Evolutionary conservation across 2,888 invertebrate species (phyloP), one percentile per base, ranked within the genome.

Genomic region (Andrena dorsata): DNA sequence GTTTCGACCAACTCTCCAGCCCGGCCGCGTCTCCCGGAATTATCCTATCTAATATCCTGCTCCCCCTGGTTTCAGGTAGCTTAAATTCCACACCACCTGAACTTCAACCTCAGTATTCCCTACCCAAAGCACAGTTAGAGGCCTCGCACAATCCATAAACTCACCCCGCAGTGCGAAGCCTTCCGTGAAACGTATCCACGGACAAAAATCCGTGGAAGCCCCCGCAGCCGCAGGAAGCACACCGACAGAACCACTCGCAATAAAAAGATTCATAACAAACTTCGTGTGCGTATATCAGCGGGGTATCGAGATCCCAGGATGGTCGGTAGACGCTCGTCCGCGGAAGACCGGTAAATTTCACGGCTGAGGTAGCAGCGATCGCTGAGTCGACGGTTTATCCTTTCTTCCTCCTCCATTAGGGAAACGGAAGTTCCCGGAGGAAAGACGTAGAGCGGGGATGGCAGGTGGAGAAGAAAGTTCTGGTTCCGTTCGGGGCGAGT

Each of bases 331-430:
- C 8, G 32, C 4, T 7, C 30, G 30, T 35, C 71, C 51, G 61
- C 80, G 53, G 65, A 41, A 61, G 79, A 66, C 41, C 63, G 64
- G 70, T 75, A 80, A 69, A 80, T 78, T 80, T 81, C 70, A 71
- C 81, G 82, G 75, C 53, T 73, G 70, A 76, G 64, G 66, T 82
- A 70, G 75, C 76, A 66, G 76, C 66, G 82, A 76, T 76, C 82
- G 76, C 76, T 76, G 82, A 81, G 72, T 71, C 75, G 69, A 73
- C 86, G 53, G 65, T 86, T 80, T 75, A 65, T 68, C 69, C 51
- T 74, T 81, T 78, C 64, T 65, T 74, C 60, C 28, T 61, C 49
- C 74, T 84, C 73, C 49, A 64, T 78, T 76, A 82, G 78, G 65
- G 69, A 78, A 74, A 41, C 69, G 76, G 78, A 68, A 74, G 76